Percentiles rank a stretch among this genome's conserved stretches.
phyloP scores from a whole-genome alignment of 2,113 vertebrate species.

The Tinamus guttatus region DNA sequence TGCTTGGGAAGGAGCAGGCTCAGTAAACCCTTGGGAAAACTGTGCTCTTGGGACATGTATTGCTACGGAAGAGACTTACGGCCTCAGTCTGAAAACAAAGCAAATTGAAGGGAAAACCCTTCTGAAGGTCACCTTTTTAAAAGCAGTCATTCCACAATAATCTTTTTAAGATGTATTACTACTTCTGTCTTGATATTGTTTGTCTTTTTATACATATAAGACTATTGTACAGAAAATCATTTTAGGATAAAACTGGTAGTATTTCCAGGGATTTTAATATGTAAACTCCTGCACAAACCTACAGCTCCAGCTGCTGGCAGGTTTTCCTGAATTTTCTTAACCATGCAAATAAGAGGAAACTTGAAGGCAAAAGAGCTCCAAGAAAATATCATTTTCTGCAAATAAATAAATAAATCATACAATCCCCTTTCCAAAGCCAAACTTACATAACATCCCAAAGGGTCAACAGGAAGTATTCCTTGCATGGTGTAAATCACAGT shows the following conservation, averaged over 20 bases:
- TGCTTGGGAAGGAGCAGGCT: not conserved
- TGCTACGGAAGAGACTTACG: not conserved
- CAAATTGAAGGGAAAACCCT: not conserved
- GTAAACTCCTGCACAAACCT: not conserved
- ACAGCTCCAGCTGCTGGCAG: conserved; percentile 24
- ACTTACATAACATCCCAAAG: not conserved
- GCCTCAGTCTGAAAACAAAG: not conserved
- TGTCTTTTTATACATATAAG: not conserved
- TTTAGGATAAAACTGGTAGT: not conserved
- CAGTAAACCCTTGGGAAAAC: not conserved
- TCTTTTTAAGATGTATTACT: not conserved
- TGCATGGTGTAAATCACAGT: not conserved
- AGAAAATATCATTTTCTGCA: not conserved
- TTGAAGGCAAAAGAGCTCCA: not conserved
- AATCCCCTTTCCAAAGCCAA: not conserved
- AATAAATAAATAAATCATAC: not conserved
- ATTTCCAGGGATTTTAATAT: not conserved
- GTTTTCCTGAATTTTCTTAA: not conserved
- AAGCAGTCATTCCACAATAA: not conserved
- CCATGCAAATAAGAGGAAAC: not conserved
- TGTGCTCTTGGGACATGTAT: not conserved
- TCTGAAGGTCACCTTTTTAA: not conserved
- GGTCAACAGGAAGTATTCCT: not conserved
- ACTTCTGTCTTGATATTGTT: not conserved
- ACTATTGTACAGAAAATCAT: not conserved